Conservation (phyloP, 2,797 vertebrate species). For the Xenops minutus region DNA sequence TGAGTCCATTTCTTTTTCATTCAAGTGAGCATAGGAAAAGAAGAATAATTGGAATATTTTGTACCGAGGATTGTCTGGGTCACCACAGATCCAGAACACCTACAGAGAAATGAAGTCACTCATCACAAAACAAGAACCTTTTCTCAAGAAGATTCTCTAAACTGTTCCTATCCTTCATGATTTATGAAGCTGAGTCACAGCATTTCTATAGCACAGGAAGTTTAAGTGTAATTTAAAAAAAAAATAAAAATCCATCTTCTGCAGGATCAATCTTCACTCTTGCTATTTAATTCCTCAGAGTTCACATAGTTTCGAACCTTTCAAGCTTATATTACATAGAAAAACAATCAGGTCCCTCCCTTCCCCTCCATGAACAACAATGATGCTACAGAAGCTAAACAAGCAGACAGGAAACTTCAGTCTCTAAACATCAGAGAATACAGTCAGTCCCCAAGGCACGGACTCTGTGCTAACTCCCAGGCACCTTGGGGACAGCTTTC, state of each 20-base stretch:
- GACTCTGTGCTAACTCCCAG: not conserved
- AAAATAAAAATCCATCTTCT: not conserved
- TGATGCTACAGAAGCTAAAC: not conserved
- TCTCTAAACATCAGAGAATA: not conserved
- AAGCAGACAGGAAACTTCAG: not conserved
- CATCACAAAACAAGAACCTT: not conserved
- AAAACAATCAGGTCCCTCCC: not conserved
- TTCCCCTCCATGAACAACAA: not conserved
- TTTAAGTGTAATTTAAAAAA: not conserved
- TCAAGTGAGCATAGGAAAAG: not conserved
- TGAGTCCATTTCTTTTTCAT: not conserved
- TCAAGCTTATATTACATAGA: not conserved
- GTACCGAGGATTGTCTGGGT: not conserved
- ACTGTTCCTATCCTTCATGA: not conserved
- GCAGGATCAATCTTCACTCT: not conserved
- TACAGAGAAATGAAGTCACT: not conserved
- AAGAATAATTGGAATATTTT: not conserved
- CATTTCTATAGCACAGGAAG: not conserved
- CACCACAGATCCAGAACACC: not conserved
- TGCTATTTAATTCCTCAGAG: not conserved
- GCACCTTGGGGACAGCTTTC: fast-evolving
- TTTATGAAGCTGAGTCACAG: not conserved
- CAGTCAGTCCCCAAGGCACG: fast-evolving
- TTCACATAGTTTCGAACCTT: not conserved
- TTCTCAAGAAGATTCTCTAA: not conserved